Evolutionary conservation across 2,888 invertebrate genomes (phyloP), one percentile per base, ranked within the genome.

Genomic region (Netelia melanura): DNA sequence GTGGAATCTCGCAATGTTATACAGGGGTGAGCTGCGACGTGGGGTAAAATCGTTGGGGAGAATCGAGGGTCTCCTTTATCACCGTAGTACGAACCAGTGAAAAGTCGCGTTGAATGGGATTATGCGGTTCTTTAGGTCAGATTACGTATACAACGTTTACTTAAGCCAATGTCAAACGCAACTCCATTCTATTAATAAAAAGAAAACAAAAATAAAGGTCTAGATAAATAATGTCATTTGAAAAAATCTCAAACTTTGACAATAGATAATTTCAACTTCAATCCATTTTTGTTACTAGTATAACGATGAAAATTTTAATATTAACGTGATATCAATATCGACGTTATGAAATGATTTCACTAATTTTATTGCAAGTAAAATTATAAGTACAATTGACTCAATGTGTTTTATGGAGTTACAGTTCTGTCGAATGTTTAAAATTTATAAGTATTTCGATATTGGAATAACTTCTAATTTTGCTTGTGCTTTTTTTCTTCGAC

Each of bases 61-160:
- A 23, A 52, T 48, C 62, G 64, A 6, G 75, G 52, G 58, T 58
- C 21, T 52, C 52, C 1, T 21, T 1, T 38, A 65, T 11, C 44
- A 10, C 1, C 65, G 30, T 62, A 3, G 6, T 11, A 14, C 23
- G n/a, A 67, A 48, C 67, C 67, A 38, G 48, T 62, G 74, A 75
- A 74, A 62, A 74, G 64, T 68, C 17, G 44, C 14, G 43, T 54
- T 68, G 14, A 74, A 74, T 74, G 62, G 30, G 44, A 52, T 74
- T 62, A 52, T 0, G 48, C 30, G n/a, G 21, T 75, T 56, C 8
- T 56, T 64, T 11, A 64, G 11, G 11, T 64, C 9, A 58, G 17
- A 21, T 17, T 58, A 58, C 9, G 48, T 48, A 14, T 48, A 48
- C 48, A 14, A 48, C 10, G 3, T 48, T 48, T 48, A 48, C 48